Base-by-base conservation (phyloP, 1,140 invertebrate genomes). In the Hirudo medicinalis region DNA sequence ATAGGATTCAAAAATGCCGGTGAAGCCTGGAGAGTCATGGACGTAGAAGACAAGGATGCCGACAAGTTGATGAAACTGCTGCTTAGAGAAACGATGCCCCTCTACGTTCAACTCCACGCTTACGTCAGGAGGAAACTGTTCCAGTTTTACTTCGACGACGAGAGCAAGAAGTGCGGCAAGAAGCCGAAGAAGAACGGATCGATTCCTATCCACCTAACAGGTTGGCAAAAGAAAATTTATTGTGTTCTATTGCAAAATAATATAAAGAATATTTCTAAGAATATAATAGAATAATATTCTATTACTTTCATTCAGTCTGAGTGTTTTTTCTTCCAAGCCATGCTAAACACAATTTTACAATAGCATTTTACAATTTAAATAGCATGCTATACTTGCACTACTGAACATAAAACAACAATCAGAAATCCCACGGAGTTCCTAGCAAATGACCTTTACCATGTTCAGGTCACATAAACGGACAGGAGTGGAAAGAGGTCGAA, bases 171-270 rank as follows among this genome's bases (percentile, higher is more conserved):
- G 4, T 40, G 40, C 11, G 40, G 40, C 40, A 40, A 40, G 40
- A 40, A 40, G 40, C 27, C 27, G 4, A 27, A 76, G 57, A 53
- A 74, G n/a, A 86, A 85, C 70, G 90, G 90, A 25, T 89, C 90
- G 0, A 90, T 97, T 72, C 92, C 92, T 0, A 92, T 91, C n/a
- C 92, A 97, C 85, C 81, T 97, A 2, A 84, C 95, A 17, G 73
- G 77, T 80, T 54, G 53, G 57, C n/a, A n/a, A n/a, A n/a, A n/a
- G n/a, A n/a, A n/a, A n/a, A n/a, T n/a, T n/a, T n/a, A n/a, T n/a
- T n/a, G n/a, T n/a, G n/a, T n/a, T n/a, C n/a, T n/a, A n/a, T n/a
- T n/a, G n/a, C n/a, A n/a, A n/a, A n/a, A n/a, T n/a, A n/a, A n/a
- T n/a, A n/a, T n/a, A n/a, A n/a, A n/a, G n/a, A n/a, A n/a, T n/a